Evolutionary conservation across 2,113 vertebrate genomes (phyloP), one percentile per base, ranked within the genome.

Genomic region (Motacilla tschutschensis): DNA sequence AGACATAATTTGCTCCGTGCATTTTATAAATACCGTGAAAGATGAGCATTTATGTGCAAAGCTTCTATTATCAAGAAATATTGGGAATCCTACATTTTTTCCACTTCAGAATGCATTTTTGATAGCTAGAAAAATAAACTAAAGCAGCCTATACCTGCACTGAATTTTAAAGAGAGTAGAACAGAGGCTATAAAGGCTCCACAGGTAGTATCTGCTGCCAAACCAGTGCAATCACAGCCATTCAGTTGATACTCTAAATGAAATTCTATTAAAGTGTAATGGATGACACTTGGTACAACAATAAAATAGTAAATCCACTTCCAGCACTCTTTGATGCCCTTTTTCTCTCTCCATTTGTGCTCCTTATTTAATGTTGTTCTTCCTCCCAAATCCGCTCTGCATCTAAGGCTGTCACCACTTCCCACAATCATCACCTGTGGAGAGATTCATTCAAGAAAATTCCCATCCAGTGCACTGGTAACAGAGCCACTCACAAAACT

Each of bases 231-330:
- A 89, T 76, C 26, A 54, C 59, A 81, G 44, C 43, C 63, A 83
- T 79, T 89, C 71, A 86, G 59, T 33, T 81, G 88, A 83, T 21
- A 48, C 51, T 86, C 41, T 44, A 79, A 83, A 87, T 81, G 35
- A 87, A 78, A 81, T 74, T 62, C 70, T 83, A 65, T 78, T 85
- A 40, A 76, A 85, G 63, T 65, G 40, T n/a, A 88, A 73, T 36
- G 43, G 35, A 88, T 58, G 79, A 59, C 33, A 41, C 57, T 60
- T 67, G n/a, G 43, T 88, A 79, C 29, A 81, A 78, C 1, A 21
- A 33, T 85, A 85, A 92, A 92, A 85, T 16, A 85, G 50, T 48
- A 83, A 80, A 83, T 60, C 66, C 64, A 67, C 41, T 83, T 60
- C 57, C 47, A 85, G 70, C 31, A 69, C 38, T 83, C 72, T 26